Evolutionary conservation across 2,797 vertebrate genomes (phyloP), one percentile per base, ranked within the genome.

Genomic region (Poecilia gillii): DNA sequence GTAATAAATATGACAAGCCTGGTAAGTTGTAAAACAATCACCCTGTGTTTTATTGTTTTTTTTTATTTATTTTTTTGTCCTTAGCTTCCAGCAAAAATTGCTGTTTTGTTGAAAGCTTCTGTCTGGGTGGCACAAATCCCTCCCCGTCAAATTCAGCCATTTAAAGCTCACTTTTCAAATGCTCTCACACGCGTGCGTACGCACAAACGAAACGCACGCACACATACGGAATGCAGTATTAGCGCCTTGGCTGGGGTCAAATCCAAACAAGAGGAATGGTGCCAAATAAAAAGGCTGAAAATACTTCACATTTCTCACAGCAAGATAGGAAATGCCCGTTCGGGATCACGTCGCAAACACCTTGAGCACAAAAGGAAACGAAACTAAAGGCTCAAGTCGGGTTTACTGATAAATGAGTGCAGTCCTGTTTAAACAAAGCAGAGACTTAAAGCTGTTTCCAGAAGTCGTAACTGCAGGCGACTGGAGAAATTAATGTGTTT

Each of bases 51-150:
- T 13, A n/a, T 51, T 18, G 8, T 45, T 5, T 41, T 41, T 41
- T 1, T 41, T 8, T 41, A 8, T 78, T 72, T 72, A 51, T 82
- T 49, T 41, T 45, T 13, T 45, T 45, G 2, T 76, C n/a, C 55
- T 84, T 11, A 57, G n/a, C 64, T 73, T 39, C 46, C 3, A 45
- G 71, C 31, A 84, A 82, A 84, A 85, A 85, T 78, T 71, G 57
- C 25, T 84, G 70, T 90, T 91, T 87, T 84, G 80, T 76, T 85
- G 57, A 80, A 79, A 81, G 77, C 45, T 41, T 82, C 85, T 75
- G 25, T 80, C 74, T 85, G 88, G 86, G 88, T 84, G 85, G 82
- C 77, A 76, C 68, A 85, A 87, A 87, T 85, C 85, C 75, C 72
- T n/a, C 39, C 25, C 46, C 16, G 36, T 84, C 72, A 83, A 84